Conservation (phyloP, 2,888 invertebrate species). For the Pheosia tremula region DNA sequence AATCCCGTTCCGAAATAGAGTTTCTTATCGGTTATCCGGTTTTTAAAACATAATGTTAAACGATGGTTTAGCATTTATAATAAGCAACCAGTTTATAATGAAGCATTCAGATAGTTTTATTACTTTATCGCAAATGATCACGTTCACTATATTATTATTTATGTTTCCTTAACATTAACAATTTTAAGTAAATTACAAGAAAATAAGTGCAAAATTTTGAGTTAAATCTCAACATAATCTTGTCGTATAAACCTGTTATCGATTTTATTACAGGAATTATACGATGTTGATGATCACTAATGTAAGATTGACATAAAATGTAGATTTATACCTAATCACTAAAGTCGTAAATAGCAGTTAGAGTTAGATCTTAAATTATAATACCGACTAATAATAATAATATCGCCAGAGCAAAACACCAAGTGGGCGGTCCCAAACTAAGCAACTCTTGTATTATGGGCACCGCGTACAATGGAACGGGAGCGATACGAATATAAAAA, state of each 20-base stretch:
- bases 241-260: neutral
- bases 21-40: too few species aligned
- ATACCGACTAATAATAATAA: too few species aligned
- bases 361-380: too few species aligned
- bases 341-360: neutral
- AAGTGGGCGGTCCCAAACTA: too few species aligned
- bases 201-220: constrained; percentile 1
- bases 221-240: neutral
- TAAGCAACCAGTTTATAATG: neutral
- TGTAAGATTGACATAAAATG: neutral
- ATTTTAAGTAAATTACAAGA: neutral
- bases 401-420: too few species aligned
- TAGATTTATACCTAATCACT: neutral
- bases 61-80: too few species aligned
- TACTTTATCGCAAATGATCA: neutral
- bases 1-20: too few species aligned
- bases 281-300: neutral
- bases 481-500: too few species aligned
- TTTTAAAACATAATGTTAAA: too few species aligned
- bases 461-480: too few species aligned
- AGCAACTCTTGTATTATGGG: too few species aligned
- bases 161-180: neutral
- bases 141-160: neutral
- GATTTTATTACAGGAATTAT: neutral
- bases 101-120: neutral